A percentile compares a stretch with the other conserved stretches of the same genome.
Conservation (phyloP, 2,888 invertebrate species). For the Callinectes sapidus region DNA sequence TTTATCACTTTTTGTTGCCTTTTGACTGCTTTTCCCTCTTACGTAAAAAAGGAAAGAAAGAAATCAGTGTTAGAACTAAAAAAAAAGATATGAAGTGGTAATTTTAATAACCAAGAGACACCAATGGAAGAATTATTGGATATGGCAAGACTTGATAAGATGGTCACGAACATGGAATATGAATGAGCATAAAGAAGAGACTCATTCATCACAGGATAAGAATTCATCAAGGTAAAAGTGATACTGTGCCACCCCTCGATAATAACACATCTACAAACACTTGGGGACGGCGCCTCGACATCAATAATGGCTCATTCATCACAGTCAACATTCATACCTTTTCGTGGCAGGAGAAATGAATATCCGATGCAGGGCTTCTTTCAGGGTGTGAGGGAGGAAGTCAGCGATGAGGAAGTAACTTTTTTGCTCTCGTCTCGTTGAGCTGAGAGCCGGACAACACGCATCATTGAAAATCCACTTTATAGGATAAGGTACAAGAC, state of each 20-base stretch:
- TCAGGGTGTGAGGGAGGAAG: not conserved
- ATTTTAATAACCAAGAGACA: no score
- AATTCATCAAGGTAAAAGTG: no score
- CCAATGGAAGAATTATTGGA: not conserved
- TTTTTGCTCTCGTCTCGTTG: not conserved
- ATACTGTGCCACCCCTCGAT: no score
- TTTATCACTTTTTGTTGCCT: no score
- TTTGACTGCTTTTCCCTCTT: no score
- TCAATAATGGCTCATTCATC: not conserved
- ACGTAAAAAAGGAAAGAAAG: no score
- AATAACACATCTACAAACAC: no score
- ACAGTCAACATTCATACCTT: not conserved
- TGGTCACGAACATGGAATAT: not conserved
- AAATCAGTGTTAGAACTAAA: no score
- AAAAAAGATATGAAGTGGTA: no score
- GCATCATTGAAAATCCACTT: not conserved
- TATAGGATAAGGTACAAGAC: not conserved
- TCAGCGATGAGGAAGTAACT: not conserved
- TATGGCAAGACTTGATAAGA: not conserved
- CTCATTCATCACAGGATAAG: not conserved
- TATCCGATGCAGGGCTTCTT: not conserved
- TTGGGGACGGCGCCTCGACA: no score
- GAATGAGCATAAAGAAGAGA: not conserved
- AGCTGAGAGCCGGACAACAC: not conserved
- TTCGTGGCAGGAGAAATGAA: not conserved